These are phyloP conservation scores for Trematomus loennbergii DNA, from an alignment of 2,113 vertebrate genomes.

Conservation along the genomic window DNA sequence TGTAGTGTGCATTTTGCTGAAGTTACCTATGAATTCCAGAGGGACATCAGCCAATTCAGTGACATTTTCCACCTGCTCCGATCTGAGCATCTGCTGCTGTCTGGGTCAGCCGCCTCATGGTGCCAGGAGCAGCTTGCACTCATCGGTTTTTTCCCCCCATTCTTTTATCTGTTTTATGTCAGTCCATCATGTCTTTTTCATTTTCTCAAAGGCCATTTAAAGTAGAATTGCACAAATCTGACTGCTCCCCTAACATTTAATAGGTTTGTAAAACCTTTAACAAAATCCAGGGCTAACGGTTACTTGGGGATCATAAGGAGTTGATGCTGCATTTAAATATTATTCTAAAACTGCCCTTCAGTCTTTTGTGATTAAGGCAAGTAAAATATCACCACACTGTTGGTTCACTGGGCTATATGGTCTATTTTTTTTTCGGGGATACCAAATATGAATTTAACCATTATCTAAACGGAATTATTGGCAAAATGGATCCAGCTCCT, in stretches of 20 bases:
- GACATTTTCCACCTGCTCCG: slow-evolving; percentile 48
- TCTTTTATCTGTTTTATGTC: neutral
- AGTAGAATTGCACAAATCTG: neutral
- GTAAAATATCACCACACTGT: no score
- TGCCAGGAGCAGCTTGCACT: slow-evolving; percentile 8
- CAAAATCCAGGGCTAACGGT: neutral
- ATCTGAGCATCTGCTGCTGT: slow-evolving; percentile 34
- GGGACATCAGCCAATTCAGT: slow-evolving; percentile 24
- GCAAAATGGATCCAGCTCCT: neutral
- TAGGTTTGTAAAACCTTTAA: neutral
- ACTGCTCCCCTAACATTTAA: neutral
- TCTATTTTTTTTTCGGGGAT: neutral
- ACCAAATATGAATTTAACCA: neutral
- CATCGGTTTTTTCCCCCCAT: neutral
- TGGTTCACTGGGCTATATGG: neutral
- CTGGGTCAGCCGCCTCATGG: slow-evolving; percentile 20
- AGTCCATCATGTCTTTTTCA: neutral
- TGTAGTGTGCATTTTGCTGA: slow-evolving; percentile 12
- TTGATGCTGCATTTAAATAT: neutral
- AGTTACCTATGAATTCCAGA: slow-evolving; percentile 3
- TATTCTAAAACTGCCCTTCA: neutral
- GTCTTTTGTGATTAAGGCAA: no score
- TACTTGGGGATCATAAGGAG: neutral
- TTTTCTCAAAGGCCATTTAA: neutral
- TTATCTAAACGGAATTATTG: neutral